Evolutionary conservation across 2,797 vertebrate genomes (phyloP).

Genomic region (Helostoma temminkii): DNA sequence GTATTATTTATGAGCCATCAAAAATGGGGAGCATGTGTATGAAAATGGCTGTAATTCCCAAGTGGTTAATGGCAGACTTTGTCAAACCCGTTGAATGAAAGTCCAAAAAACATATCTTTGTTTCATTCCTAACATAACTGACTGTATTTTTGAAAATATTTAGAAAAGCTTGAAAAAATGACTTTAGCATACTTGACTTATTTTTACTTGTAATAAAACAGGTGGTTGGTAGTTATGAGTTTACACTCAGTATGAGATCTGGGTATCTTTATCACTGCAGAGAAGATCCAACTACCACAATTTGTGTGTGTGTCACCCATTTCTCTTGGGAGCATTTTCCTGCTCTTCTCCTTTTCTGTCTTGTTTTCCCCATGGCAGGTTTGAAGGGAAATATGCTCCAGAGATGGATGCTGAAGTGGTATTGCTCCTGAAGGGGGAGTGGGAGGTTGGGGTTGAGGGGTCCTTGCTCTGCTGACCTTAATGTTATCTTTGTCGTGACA

Average conservation of each 20-base stretch:
- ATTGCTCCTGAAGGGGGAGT: slow-evolving; percentile 83
- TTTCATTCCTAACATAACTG: too few species aligned
- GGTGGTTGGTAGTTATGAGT: background rate
- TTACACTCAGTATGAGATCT: background rate
- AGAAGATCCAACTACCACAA: slow-evolving; percentile 5
- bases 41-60: too few species aligned
- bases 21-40: too few species aligned
- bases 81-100: too few species aligned
- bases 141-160: too few species aligned
- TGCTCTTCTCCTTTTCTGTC: background rate
- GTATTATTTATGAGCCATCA: too few species aligned
- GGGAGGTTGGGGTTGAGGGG: slow-evolving; percentile 57
- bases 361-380: slow-evolving; percentile 12
- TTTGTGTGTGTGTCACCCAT: background rate
- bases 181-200: background rate
- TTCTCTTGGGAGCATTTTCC: background rate
- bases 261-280: background rate
- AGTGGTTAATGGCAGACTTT: too few species aligned
- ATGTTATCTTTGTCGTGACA: slow-evolving; percentile 95
- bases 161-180: background rate
- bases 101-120: too few species aligned
- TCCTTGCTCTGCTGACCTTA: slow-evolving; percentile 82
- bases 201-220: slow-evolving; percentile 4
- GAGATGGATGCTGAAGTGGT: slow-evolving; percentile 40
- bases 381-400: slow-evolving; percentile 6